Evolutionary conservation across 2,113 vertebrate genomes (phyloP), one percentile per base, ranked within the genome.

Genomic region (Gobius niger): DNA sequence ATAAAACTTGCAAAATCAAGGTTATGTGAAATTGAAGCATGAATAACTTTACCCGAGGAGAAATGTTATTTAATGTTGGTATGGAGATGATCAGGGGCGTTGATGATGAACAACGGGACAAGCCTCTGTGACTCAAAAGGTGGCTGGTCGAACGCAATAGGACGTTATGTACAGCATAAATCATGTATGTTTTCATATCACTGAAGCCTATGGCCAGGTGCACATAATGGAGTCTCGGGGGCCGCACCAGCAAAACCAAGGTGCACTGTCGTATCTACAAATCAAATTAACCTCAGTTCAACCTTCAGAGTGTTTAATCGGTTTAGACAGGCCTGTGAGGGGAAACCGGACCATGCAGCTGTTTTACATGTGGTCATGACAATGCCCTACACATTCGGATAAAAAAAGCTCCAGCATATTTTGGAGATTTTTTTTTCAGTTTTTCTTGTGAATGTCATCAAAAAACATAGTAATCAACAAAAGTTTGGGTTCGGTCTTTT

Each of bases 81-180:
- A 34, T 34, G 24, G 3, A 34, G 24, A 34, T 34, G 24, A 3
- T 34, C 24, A 34, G 24, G 24, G 24, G 24, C 24, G 24, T 34
- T 67, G 1, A 83, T 83, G 84, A 90, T 84, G 81, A 82, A 86
- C 4, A 12, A 54, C 52, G 7, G 18, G 47, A 70, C 49, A 63
- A 73, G 76, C 78, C 73, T 79, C 50, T 50, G 63, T 50, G 71
- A 71, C 72, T 46, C 61, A 46, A 51, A 7, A 54, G 65, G 80
- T 59, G 53, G 51, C 57, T 65, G 41, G 56, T 62, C 68, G 44
- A 68, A 70, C 47, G 64, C 74, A 59, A 19, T 53, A 19, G 52
- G 52, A 53, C 52, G 19, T 54, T 54, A 54, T 54, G 52, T 54
- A 54, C 52, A 54, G 18, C 24, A 54, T 54, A 54, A 54, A 54